Evolutionary conservation across 2,113 vertebrate genomes (phyloP).

Genomic region (Pteropus alecto): DNA sequence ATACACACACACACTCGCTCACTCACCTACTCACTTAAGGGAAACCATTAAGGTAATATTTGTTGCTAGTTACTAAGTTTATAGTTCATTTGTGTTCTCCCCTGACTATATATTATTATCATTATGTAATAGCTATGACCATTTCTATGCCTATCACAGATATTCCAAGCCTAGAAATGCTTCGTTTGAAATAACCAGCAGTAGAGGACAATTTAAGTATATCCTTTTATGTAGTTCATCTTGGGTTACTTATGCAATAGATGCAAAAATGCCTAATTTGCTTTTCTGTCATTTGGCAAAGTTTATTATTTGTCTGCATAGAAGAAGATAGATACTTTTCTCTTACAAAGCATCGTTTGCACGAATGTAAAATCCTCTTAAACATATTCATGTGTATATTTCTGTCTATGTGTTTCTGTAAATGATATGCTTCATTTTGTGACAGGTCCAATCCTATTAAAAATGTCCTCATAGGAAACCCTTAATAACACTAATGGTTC

Average conservation of each 20-base stretch:
- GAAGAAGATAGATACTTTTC: neutral
- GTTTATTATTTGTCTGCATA: neutral
- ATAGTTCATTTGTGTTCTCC: neutral
- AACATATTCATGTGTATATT: neutral
- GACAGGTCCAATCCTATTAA: neutral
- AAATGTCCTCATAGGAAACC: neutral
- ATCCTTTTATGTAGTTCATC: neutral
- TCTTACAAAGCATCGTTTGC: neutral
- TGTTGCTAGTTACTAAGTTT: neutral
- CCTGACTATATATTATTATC: neutral
- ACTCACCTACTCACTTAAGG: neutral
- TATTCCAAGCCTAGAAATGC: neutral
- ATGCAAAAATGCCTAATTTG: neutral
- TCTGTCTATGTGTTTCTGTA: neutral
- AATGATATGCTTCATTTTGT: neutral
- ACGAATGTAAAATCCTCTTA: neutral
- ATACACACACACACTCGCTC: neutral
- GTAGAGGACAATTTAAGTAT: neutral
- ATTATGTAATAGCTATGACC: neutral
- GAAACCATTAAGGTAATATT: neutral
- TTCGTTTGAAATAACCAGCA: neutral
- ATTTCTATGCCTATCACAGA: neutral
- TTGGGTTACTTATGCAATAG: neutral
- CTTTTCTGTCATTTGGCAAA: slow-evolving; percentile 20
- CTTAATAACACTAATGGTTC: neutral